Evolutionary conservation across 2,797 vertebrate genomes (phyloP), one percentile per base, ranked within the genome.

Genomic region (Phyllotis vaccarum): DNA sequence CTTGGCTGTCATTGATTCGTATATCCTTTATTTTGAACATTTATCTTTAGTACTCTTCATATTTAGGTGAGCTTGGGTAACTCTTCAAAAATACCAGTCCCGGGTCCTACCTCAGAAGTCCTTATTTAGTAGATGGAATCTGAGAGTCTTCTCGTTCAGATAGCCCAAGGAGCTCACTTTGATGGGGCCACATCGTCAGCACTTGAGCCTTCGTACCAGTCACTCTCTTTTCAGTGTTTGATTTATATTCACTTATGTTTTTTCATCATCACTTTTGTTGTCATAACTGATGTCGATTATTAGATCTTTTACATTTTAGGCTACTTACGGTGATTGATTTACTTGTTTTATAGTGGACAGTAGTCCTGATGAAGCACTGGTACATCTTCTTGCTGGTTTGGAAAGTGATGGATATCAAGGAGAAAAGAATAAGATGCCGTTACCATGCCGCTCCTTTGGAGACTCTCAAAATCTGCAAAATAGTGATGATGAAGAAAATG

Each of bases 401-500:
- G 99, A 99, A 98, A 99, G 98, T 89, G 99, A 99, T 93, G 99
- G 99, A 40, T 99, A 99, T 98, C 98, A 98, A 94, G 98, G 98
- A 96, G 98, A 98, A 92, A 97, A 98, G 40, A 97, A 98, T 62
- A 98, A 98, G 94, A 98, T 98, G 56, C 97, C 95, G 85, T 98
- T 99, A 76, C 98, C 98, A 72, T 98, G 98, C 97, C 98, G 6
- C 88, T 98, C 98, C 60, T 98, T 99, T 70, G 98, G 98, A 97
- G 98, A 97, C 75, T 97, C 96, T 91, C 98, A 89, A 98, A 99
- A 99, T 97, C 98, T 98, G 93, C 99, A 99, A 97, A 99, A 99
- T 98, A 99, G 99, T 83, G 99, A 99, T 88, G 99, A 99, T 97
- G 99, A 99, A 98, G 99, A 99, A 98, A 99, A 98, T 43, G 99